Conservation (phyloP, 2,797 vertebrate genomes). For the Pangasius mekongensis region DNA sequence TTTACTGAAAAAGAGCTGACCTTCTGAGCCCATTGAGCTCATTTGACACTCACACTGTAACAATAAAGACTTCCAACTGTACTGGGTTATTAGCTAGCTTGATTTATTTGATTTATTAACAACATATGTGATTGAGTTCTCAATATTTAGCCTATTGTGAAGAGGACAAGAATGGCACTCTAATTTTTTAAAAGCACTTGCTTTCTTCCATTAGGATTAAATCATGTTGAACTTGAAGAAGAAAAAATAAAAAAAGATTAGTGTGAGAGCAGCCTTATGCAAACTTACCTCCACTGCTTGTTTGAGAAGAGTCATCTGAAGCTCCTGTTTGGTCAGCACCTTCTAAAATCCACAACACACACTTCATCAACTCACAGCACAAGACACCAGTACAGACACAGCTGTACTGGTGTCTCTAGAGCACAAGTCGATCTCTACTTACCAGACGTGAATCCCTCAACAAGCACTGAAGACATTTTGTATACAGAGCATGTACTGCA, state of each 20-base stretch:
- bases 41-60: not conserved
- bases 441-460: slow-evolving; percentile 93
- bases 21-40: not conserved
- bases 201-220: not conserved
- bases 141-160: not conserved
- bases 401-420: not conserved
- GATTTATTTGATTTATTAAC: not conserved
- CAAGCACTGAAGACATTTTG: slow-evolving; percentile 94
- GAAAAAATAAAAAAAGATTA: too few species aligned
- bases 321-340: slow-evolving; percentile 89
- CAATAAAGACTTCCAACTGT: not conserved
- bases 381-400: not conserved
- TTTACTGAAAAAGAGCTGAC: not conserved
- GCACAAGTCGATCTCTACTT: slow-evolving; percentile 61
- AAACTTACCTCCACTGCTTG: slow-evolving; percentile 93
- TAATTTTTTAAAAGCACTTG: not conserved
- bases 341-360: slow-evolving; percentile 74
- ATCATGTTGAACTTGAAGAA: too few species aligned
- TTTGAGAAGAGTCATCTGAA: slow-evolving; percentile 93
- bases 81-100: not conserved
- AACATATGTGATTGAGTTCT: not conserved
- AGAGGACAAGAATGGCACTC: too few species aligned
- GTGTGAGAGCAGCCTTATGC: not conserved
- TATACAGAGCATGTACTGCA: slow-evolving; percentile 89
- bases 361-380: slow-evolving; percentile 2